A percentile compares a stretch with the other conserved stretches of the same genome.
Conservation (phyloP, 1,140 invertebrate species). For the Temnothorax nylanderi region DNA sequence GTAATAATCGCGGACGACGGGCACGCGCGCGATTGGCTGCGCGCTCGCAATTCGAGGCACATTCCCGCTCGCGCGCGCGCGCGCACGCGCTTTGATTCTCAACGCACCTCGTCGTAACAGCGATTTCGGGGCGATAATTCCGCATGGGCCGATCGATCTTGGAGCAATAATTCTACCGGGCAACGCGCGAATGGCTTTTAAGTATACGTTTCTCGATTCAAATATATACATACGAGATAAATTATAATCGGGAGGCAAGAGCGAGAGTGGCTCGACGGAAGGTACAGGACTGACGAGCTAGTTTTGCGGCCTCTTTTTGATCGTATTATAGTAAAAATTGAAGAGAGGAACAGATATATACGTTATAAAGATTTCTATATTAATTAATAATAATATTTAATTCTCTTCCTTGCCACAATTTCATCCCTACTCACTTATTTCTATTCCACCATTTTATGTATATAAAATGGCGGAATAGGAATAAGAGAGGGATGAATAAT, state of each 20-base stretch:
- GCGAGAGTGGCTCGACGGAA: not conserved
- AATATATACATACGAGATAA: slow-evolving; percentile 8
- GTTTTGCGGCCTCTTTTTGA: not conserved
- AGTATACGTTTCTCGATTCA: not conserved
- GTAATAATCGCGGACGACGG: slow-evolving; percentile 40
- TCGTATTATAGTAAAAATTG: not conserved
- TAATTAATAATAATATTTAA: not conserved
- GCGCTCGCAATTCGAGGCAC: slow-evolving; percentile 20
- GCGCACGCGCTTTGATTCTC: not conserved
- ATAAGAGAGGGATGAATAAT: not conserved
- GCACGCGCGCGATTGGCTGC: slow-evolving; percentile 33
- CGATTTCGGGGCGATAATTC: not conserved
- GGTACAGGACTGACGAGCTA: not conserved
- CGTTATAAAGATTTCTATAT: not conserved
- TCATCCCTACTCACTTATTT: not conserved
- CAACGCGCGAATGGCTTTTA: slow-evolving; percentile 24
- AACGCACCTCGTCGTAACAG: not conserved
- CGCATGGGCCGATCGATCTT: not conserved
- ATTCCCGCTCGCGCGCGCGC: not conserved
- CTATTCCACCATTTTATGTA: not conserved
- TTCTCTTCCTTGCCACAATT: not conserved
- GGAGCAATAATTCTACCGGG: slow-evolving; percentile 13
- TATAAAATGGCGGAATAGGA: not conserved
- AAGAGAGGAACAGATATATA: not conserved
- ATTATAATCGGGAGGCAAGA: not conserved